Evolutionary conservation across 1,140 invertebrate genomes (phyloP).

Genomic region (Planococcus citri): DNA sequence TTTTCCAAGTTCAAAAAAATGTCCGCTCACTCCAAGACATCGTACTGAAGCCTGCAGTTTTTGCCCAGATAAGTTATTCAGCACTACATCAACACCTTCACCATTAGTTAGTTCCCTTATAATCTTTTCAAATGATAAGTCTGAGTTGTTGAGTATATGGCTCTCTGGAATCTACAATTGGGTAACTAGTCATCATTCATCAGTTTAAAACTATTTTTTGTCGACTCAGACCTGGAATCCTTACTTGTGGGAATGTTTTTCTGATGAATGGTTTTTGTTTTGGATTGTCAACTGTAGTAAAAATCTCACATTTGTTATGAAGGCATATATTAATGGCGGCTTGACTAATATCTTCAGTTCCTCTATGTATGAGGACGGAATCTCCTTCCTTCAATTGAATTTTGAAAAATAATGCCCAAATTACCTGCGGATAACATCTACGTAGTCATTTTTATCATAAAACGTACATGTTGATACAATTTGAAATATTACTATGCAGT

Average conservation of each 20-base stretch:
- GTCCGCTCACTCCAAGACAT: constrained; percentile 48
- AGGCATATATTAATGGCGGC: constrained; percentile 61
- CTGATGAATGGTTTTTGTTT: constrained; percentile 56
- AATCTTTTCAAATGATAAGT: constrained; percentile 54
- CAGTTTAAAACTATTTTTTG: too few relatives aligned
- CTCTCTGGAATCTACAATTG: constrained; percentile 40
- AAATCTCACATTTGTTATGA: constrained; percentile 49
- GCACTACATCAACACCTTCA: constrained; percentile 57
- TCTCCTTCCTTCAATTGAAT: constrained; percentile 47
- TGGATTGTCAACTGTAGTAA: constrained; percentile 52
- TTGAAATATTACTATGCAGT: constrained; percentile 26
- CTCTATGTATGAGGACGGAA: constrained; percentile 59
- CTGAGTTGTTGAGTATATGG: constrained; percentile 61
- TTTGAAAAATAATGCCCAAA: constrained; percentile 55
- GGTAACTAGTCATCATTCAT: too few relatives aligned
- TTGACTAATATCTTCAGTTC: constrained; percentile 62
- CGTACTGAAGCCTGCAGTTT: constrained; percentile 49
- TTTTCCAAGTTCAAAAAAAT: constrained; percentile 61
- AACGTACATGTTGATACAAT: background rate
- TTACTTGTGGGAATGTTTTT: constrained; percentile 44
- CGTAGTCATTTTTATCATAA: too few relatives aligned
- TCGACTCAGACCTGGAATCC: too few relatives aligned
- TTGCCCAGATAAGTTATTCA: constrained; percentile 66
- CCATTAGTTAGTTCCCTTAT: constrained; percentile 47
- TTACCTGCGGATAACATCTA: constrained; percentile 35